Evolutionary conservation across 1,140 invertebrate species (phyloP).

Genomic region (Archivesica marissinica): DNA sequence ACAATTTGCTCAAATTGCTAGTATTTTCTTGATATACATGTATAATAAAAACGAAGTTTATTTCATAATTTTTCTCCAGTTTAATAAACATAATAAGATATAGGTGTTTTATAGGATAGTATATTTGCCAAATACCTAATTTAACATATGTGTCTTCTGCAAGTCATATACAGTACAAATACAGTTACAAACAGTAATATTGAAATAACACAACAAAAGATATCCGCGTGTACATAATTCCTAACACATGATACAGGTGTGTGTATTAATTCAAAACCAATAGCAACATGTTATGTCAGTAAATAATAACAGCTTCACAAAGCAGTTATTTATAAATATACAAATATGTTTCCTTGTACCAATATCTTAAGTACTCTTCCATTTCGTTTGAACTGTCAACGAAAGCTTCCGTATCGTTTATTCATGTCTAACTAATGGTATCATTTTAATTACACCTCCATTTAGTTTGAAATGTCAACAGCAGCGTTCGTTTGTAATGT

Average conservation of each 20-base stretch:
- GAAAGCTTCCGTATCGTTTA: too few species aligned
- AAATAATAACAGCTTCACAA: background rate
- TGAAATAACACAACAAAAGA: background rate
- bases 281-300: background rate
- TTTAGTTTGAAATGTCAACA: background rate
- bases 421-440: too few species aligned
- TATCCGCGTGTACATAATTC: background rate
- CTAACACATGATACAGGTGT: background rate
- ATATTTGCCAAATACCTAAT: too few species aligned
- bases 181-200: background rate
- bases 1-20: too few species aligned
- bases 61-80: too few species aligned
- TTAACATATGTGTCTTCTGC: too few species aligned
- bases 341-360: background rate
- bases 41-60: too few species aligned
- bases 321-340: background rate
- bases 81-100: too few species aligned
- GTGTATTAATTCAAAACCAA: background rate
- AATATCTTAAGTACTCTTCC: background rate
- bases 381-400: background rate
- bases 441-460: background rate
- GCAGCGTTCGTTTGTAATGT: too few species aligned
- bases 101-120: too few species aligned
- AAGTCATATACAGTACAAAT: too few species aligned
- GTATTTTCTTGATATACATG: too few species aligned